Percentiles rank a stretch among this genome's conserved stretches.
phyloP scores from a whole-genome alignment of 2,113 vertebrate species.

The Thalassoma bifasciatum region DNA sequence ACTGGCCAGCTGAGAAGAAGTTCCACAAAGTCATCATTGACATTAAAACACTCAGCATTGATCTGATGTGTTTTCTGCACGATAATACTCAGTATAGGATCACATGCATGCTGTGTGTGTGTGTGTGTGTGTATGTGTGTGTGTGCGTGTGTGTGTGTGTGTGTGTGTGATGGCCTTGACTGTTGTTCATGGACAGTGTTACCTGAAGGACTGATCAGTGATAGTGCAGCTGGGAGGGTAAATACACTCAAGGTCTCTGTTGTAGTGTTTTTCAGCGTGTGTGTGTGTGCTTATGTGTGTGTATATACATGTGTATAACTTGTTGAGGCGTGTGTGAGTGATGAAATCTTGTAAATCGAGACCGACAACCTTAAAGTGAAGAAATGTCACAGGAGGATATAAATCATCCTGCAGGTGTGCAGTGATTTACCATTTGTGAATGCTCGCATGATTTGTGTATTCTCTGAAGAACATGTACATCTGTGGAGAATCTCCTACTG shows the following conservation, averaged over 20 bases:
- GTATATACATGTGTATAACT: not conserved
- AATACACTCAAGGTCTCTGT: conserved; percentile 80
- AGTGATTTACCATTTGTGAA: too few species aligned
- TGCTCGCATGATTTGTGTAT: too few species aligned
- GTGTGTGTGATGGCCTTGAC: conserved; percentile 79
- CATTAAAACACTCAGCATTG: too few species aligned
- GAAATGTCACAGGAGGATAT: too few species aligned
- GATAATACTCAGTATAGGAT: too few species aligned
- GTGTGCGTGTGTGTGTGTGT: not conserved
- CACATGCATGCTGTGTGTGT: conserved; percentile 4
- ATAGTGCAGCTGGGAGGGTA: conserved; percentile 67
- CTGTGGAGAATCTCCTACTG: too few species aligned
- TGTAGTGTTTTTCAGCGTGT: conserved; percentile 2
- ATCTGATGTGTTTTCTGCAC: too few species aligned
- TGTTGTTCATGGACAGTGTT: conserved; percentile 78
- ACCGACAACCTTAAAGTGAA: not conserved
- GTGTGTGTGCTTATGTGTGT: not conserved
- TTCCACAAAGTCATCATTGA: too few species aligned
- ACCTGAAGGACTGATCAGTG: conserved; percentile 63
- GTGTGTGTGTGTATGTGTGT: not conserved
- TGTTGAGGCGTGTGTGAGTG: not conserved
- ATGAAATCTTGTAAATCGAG: not conserved
- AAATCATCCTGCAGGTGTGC: too few species aligned
- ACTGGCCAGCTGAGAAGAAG: too few species aligned
- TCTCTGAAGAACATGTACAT: too few species aligned